Base-by-base conservation (phyloP, 1,140 invertebrate genomes). In the Danaus plexippus region DNA sequence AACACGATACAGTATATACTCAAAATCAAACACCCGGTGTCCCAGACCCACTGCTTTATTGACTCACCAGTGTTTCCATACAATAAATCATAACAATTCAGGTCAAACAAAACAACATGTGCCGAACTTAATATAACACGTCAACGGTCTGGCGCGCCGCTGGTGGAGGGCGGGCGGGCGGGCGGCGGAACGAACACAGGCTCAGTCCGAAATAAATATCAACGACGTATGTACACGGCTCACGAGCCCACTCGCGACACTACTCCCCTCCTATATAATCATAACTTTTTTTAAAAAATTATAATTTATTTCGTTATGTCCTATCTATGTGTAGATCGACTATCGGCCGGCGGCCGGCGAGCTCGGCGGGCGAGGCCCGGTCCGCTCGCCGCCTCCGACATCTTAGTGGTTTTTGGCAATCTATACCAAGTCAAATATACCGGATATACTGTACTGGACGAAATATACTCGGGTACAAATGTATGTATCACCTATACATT, bases 71-170 rank as follows among this genome's bases (percentile, higher is more conserved):
- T 78, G 76, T 81, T 77, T 78, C 73, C 73, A 79, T 84, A 86
- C 80, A 86, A 83, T 81, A 85, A 86, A 83, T 84, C 80, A 86
- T 86, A 86, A 86, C 83, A 86, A 84, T 81, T 84, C 75, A 81
- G 74, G 78, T 81, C 80, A 83, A 86, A 86, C 80, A 86, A 86
- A 86, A 86, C 80, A 86, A 86, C 80, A 77, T 77, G 80, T 81
- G 80, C 76, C 76, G 77, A 85, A 82, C 80, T 82, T 76, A 81
- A 80, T 79, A 72, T 78, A 80, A 80, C 80, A 81, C 66, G 76
- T 74, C 64, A 69, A 76, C 75, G 68, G 73, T 71, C 79, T 81
- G 80, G 80, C 74, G 77, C 69, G 73, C 72, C 69, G 61, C 60
- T 66, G 55, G 63, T 64, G 70, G 74, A 70, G 15, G 15, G 15